Conservation (phyloP, 2,797 vertebrate genomes). For the Furcifer pardalis region DNA sequence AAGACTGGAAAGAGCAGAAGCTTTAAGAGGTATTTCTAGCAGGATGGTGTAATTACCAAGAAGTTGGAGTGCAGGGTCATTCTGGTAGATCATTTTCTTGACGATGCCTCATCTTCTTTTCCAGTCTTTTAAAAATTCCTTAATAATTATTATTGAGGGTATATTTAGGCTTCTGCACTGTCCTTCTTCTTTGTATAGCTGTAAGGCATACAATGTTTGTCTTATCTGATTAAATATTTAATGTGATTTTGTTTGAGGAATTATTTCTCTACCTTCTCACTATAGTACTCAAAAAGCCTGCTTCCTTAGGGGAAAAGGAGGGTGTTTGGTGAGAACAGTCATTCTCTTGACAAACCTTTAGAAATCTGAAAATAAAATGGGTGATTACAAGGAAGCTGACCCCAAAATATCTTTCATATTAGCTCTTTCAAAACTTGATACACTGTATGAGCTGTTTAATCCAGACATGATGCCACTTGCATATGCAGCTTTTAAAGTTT, state of each 20-base stretch:
- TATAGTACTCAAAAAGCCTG: not conserved
- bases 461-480: not conserved
- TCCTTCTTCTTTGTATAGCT: not conserved
- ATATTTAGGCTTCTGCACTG: not conserved
- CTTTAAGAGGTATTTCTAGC: not conserved
- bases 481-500: not conserved
- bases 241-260: conserved; percentile 4
- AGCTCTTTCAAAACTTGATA: not conserved
- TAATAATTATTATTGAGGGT: not conserved
- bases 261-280: not conserved
- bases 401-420: conserved; percentile 8
- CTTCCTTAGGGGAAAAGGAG: not conserved
- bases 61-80: not conserved
- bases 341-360: conserved; percentile 16
- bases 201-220: conserved; percentile 8
- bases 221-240: conserved; percentile 36
- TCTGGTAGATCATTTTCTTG: not conserved
- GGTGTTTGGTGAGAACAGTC: conserved; percentile 5
- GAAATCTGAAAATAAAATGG: not conserved
- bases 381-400: conserved; percentile 21
- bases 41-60: not conserved
- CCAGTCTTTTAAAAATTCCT: not conserved
- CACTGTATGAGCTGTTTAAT: not conserved
- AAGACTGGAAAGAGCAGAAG: conserved; percentile 22
- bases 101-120: not conserved